Percentiles rank a stretch among this genome's conserved stretches.
These are phyloP conservation scores for Bombus sibiricus DNA, from an alignment of 1,140 invertebrate genomes.

Conservation along the genomic window DNA sequence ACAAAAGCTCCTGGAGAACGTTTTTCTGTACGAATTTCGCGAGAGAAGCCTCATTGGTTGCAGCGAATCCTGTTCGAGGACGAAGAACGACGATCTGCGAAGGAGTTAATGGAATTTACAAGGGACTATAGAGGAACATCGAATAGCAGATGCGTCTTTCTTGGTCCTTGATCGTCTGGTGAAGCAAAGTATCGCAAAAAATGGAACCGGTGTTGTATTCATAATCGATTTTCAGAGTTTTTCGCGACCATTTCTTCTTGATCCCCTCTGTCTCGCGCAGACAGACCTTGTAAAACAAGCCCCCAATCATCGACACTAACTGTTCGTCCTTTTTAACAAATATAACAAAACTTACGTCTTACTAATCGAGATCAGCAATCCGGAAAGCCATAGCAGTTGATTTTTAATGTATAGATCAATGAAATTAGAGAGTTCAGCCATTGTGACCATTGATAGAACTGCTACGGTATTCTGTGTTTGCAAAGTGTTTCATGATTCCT, in stretches of 20 bases:
- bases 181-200: constrained; percentile 8
- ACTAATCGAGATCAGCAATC: constrained; percentile 42
- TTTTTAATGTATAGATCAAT: neutral
- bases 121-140: neutral
- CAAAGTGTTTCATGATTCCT: constrained; percentile 35
- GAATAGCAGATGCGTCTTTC: constrained; percentile 8
- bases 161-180: neutral
- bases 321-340: constrained; percentile 79
- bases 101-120: neutral
- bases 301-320: constrained; percentile 70
- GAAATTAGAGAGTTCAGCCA: neutral
- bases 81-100: constrained; percentile 11
- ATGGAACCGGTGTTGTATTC: constrained; percentile 38
- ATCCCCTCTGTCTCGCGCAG: constrained; percentile 35
- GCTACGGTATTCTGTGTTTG: constrained; percentile 46
- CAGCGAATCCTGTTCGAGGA: neutral
- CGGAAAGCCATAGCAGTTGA: constrained; percentile 35
- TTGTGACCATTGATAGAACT: neutral
- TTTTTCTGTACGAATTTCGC: constrained; percentile 14
- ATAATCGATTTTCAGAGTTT: constrained; percentile 58
- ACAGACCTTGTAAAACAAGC: constrained; percentile 61
- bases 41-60: neutral
- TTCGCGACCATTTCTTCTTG: constrained; percentile 57
- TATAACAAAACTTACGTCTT: constrained; percentile 77
- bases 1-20: neutral